Evolutionary conservation across 2,113 vertebrate genomes (phyloP), one percentile per base, ranked within the genome.

Genomic region (Tragelaphus imberbis): DNA sequence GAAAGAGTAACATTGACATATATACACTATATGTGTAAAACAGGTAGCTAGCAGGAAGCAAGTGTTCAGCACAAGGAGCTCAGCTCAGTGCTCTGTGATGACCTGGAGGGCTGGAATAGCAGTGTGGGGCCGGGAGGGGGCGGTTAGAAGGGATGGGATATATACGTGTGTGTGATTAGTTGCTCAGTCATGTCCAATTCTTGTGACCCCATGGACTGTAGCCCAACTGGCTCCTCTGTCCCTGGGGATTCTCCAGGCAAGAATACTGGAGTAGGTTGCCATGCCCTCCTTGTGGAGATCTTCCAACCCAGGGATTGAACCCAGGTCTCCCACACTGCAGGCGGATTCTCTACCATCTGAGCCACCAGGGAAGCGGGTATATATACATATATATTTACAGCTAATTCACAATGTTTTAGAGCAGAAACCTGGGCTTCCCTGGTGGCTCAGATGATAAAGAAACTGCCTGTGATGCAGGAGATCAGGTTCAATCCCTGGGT

Each of bases 51-150:
- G 21, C 6, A 27, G 71, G 36, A 75, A 75, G 71, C 21, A 44
- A 23, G n/a, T 40, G 21, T 40, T 40, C 36, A 3, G 71, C 71
- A 25, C 71, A 44, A 25, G 71, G 36, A 44, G 3, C 21, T 75
- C 71, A 7, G 21, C 71, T 44, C 71, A 14, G 36, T 7, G 11
- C 7, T 44, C 36, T 44, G 21, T 75, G 71, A 75, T 44, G n/a
- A 75, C 21, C 21, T 14, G 6, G 71, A 44, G 36, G 21, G 36
- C 3, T 44, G 36, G 5, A 75, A 75, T 44, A 11, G 36, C 68
- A 40, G 68, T 7, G 2, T 0, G 36, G 36, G 2, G 5, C 3
- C 1, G 8, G 33, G 65, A 5, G 33, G 16, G 33, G 33, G 33
- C 16, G 1, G 65, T 68, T 36, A 71, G n/a, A 2, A 71, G 19